Percentiles rank a stretch among this genome's conserved stretches.
These are phyloP conservation scores for Harpagoxenus sublaevis DNA, from an alignment of 2,888 invertebrate species.

Conservation along the genomic window DNA sequence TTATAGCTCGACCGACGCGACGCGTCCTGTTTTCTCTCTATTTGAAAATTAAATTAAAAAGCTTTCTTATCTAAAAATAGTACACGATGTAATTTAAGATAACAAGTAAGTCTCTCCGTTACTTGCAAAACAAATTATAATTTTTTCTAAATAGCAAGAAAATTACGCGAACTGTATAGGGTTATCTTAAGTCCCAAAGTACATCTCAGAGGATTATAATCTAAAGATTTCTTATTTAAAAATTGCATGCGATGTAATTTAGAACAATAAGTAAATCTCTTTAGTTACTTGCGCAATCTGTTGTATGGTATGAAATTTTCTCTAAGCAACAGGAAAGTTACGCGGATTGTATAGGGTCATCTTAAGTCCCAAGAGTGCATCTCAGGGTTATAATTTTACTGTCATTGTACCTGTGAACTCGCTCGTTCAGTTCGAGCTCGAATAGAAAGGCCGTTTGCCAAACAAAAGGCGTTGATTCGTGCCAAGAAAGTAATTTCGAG, in stretches of 20 bases:
- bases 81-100: neutral
- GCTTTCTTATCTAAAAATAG: neutral
- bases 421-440: neutral
- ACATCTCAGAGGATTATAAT: neutral
- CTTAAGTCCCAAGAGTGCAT: neutral
- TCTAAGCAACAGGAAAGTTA: neutral
- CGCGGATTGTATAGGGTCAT: neutral
- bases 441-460: neutral
- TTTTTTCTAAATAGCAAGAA: neutral
- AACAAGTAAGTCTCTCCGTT: neutral
- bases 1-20: neutral
- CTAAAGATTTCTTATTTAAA: neutral
- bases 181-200: neutral
- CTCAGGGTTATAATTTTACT: conserved; percentile 7
- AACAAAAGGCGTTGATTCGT: conserved; percentile 44
- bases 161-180: neutral
- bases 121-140: neutral
- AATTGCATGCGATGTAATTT: neutral
- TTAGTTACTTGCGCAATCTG: neutral
- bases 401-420: conserved; percentile 1
- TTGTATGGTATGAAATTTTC: neutral
- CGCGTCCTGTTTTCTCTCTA: neutral
- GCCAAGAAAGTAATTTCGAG: conserved; percentile 39
- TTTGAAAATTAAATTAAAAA: neutral
- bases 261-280: neutral